A percentile compares a stretch with the other conserved stretches of the same genome.
Evolutionary conservation across 2,113 vertebrate genomes (phyloP).

Genomic region (Crotalus tigris): DNA sequence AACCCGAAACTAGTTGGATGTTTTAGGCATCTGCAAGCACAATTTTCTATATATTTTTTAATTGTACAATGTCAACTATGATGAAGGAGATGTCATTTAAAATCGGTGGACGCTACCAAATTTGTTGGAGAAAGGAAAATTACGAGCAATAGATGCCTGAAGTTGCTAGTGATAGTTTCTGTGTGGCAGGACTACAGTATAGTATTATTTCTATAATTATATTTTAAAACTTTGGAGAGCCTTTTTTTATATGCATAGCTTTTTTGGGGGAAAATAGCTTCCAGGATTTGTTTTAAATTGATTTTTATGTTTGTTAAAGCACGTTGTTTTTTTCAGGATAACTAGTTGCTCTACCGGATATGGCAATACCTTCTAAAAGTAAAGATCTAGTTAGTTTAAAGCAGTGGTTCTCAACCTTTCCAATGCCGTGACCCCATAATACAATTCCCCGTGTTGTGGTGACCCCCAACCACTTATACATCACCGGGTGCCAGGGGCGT

Average conservation of each 20-base stretch:
- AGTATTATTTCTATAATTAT: neutral
- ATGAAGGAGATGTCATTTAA: conserved; percentile 8
- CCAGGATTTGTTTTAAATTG: neutral
- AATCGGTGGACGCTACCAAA: neutral
- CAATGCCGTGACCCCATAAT: no score
- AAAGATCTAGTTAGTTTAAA: neutral
- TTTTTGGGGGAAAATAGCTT: neutral
- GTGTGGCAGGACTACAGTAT: neutral
- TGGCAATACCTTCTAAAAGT: neutral
- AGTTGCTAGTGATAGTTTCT: neutral
- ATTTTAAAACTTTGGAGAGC: neutral
- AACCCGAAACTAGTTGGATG: conserved; percentile 28
- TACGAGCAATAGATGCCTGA: neutral
- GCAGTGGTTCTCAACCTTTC: neutral
- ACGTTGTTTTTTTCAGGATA: neutral
- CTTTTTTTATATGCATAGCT: neutral
- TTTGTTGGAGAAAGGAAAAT: neutral
- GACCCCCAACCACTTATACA: no score
- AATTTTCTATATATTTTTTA: conserved; percentile 33
- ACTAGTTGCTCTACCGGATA: neutral
- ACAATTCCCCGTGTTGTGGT: no score
- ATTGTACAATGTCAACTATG: neutral
- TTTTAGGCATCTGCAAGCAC: conserved; percentile 29
- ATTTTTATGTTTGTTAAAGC: neutral
- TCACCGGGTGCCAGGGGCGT: no score